A percentile compares a stretch with the other conserved stretches of the same genome.
Conservation (phyloP, 2,797 vertebrate genomes). For the Mormyrus proboscirostris region DNA sequence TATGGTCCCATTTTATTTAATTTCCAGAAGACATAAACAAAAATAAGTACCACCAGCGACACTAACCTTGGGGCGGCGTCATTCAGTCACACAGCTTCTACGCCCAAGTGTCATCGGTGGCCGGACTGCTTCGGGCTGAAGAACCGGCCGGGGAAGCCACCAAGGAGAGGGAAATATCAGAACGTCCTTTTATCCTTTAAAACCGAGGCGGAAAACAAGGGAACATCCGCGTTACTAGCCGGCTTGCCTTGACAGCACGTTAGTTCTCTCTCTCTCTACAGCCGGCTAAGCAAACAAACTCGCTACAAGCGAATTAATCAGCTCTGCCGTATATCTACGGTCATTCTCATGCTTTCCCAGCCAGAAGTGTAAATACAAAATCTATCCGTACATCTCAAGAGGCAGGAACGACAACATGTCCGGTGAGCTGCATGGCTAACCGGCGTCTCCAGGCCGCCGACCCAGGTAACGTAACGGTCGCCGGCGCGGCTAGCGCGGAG, state of each 20-base stretch:
- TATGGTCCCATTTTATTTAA: neutral
- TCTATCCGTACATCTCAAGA: neutral
- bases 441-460: constrained; percentile 4
- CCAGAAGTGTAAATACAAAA: neutral
- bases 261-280: neutral
- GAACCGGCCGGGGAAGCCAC: neutral
- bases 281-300: neutral
- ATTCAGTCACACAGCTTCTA: neutral
- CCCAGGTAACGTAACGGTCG: constrained; percentile 36
- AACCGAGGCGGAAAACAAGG: neutral
- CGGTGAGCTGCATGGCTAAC: constrained; percentile 7
- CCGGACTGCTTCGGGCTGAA: constrained; percentile 38
- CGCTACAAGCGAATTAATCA: neutral
- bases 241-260: neutral
- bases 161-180: neutral
- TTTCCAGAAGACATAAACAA: neutral
- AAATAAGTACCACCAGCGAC: neutral
- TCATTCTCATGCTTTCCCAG: neutral
- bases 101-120: neutral
- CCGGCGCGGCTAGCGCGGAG: neutral
- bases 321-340: neutral
- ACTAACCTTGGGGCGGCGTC: constrained; percentile 13
- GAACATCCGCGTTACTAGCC: neutral
- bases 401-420: neutral
- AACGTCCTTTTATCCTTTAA: neutral